Conservation (phyloP, 2,797 vertebrate genomes). For the Toxotes lorentzi region DNA sequence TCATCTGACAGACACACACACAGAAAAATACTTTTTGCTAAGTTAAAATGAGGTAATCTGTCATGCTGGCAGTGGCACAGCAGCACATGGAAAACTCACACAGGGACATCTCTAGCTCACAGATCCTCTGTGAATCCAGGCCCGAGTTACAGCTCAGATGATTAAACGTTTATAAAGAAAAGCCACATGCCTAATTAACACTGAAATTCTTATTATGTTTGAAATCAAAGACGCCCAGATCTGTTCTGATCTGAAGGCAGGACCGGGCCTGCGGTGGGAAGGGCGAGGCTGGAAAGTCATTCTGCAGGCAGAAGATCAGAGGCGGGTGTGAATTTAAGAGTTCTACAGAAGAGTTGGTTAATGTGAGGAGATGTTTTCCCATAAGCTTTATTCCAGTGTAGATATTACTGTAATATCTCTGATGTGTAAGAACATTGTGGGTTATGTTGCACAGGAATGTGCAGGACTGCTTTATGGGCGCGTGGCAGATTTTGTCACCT, state of each 20-base stretch:
- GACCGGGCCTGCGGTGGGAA: neutral
- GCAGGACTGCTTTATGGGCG: too few species aligned
- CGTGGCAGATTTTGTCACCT: too few species aligned
- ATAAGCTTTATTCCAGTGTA: too few species aligned
- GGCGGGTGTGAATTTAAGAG: neutral
- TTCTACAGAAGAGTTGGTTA: neutral
- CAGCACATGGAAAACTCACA: neutral
- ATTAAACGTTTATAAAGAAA: neutral
- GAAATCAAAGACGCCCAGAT: neutral
- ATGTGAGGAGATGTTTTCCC: too few species aligned
- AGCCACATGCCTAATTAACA: neutral
- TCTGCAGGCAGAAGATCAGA: too few species aligned
- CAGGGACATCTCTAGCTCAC: neutral
- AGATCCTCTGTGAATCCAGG: constrained; percentile 16
- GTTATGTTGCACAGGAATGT: too few species aligned
- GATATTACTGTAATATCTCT: neutral
- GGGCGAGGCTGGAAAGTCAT: neutral
- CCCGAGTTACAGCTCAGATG: neutral
- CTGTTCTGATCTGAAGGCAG: neutral
- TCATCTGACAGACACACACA: neutral
- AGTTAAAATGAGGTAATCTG: neutral
- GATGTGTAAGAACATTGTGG: too few species aligned
- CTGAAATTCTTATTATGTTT: neutral
- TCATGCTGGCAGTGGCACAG: neutral
- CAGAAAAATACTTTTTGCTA: neutral